Evolutionary conservation across 64 coral and sea anemone genomes (phyloP).

Genomic region (Orbicella faveolata): DNA sequence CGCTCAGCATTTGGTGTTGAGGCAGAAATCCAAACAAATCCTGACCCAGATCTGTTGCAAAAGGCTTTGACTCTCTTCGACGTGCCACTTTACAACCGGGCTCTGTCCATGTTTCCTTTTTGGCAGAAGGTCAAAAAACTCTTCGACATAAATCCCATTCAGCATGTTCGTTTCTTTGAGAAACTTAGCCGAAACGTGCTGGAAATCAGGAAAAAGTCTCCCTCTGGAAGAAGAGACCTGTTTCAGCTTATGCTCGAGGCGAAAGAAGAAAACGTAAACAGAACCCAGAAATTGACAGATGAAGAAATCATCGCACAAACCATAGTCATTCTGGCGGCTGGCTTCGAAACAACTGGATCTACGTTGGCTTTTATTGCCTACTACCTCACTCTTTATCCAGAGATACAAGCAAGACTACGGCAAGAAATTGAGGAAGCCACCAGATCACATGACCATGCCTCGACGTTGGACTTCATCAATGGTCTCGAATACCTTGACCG

Average conservation of each 20-base stretch:
- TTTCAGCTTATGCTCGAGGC: slow-evolving; percentile 39
- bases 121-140: slow-evolving; percentile 9
- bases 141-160: slow-evolving; percentile 18
- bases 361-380: slow-evolving; percentile 19
- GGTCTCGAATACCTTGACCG: slow-evolving; percentile 24
- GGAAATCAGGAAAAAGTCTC: background rate
- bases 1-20: slow-evolving; percentile 33
- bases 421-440: slow-evolving; percentile 32
- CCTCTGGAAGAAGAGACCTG: slow-evolving; percentile 15
- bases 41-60: slow-evolving; percentile 25
- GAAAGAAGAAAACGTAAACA: background rate
- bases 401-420: slow-evolving; percentile 41
- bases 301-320: slow-evolving; percentile 37
- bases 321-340: slow-evolving; percentile 38
- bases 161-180: slow-evolving; percentile 6
- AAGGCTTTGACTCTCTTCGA: slow-evolving; percentile 24
- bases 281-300: slow-evolving; percentile 4
- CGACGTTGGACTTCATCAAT: background rate
- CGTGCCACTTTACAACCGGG: background rate
- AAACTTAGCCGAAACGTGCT: background rate
- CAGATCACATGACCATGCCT: background rate
- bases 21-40: slow-evolving; percentile 38
- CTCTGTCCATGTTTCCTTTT: slow-evolving; percentile 33
- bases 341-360: slow-evolving; percentile 25
- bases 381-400: slow-evolving; percentile 15